Conservation (phyloP, 2,113 vertebrate species). For the Trichomycterus rosablanca region DNA sequence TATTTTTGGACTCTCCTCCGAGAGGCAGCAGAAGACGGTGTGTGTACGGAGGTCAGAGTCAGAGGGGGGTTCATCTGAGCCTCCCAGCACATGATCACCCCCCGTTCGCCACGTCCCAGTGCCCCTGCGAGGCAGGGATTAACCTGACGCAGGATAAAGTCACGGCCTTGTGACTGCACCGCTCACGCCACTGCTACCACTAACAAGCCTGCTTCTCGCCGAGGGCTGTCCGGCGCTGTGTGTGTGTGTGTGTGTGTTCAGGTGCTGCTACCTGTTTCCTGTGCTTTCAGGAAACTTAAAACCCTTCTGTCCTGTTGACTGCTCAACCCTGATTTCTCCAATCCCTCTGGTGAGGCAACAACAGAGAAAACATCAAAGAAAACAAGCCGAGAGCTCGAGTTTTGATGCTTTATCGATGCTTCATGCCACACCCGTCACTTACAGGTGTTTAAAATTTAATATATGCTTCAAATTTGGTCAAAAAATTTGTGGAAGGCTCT, state of each 20-base stretch:
- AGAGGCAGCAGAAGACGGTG: slow-evolving; percentile 55
- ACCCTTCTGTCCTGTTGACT: slow-evolving; percentile 9
- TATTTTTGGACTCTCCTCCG: slow-evolving; percentile 47
- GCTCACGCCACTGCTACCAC: slow-evolving; percentile 33
- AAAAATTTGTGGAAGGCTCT: too few relatives aligned
- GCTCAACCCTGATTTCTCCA: slow-evolving; percentile 14
- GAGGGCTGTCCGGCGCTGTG: slow-evolving; percentile 27
- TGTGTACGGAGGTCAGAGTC: slow-evolving; percentile 58
- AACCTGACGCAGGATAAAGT: slow-evolving; percentile 56
- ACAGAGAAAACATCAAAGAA: not conserved
- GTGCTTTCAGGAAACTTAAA: not conserved
- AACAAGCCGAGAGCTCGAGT: too few relatives aligned
- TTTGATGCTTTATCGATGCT: too few relatives aligned
- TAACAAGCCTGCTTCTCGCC: slow-evolving; percentile 45
- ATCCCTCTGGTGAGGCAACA: not conserved
- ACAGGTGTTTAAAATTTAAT: too few relatives aligned
- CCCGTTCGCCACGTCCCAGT: slow-evolving; percentile 49
- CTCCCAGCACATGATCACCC: slow-evolving; percentile 55
- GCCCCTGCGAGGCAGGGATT: slow-evolving; percentile 62
- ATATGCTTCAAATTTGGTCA: too few relatives aligned
- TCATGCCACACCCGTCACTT: too few relatives aligned
- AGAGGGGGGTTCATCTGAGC: slow-evolving; percentile 61
- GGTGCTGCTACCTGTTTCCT: slow-evolving; percentile 29
- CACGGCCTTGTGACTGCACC: slow-evolving; percentile 50
- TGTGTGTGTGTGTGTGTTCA: slow-evolving; percentile 15